Evolutionary conservation across 2,113 vertebrate genomes (phyloP).

Genomic region (Leptobrachium leishanense): DNA sequence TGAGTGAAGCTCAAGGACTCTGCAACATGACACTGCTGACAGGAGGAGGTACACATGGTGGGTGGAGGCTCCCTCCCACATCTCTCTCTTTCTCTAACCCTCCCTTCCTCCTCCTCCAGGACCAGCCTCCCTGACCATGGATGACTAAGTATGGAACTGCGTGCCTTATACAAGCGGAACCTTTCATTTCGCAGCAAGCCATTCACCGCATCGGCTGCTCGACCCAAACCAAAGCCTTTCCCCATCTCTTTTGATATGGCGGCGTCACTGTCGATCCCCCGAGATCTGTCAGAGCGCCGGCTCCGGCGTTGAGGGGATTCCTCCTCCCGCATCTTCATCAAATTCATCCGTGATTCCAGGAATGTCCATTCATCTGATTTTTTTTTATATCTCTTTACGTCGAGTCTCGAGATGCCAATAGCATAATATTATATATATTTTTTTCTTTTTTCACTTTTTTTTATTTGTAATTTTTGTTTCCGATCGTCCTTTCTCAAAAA

Average conservation of each 20-base stretch:
- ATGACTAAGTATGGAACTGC: conserved; percentile 45
- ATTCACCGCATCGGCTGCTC: conserved; percentile 11
- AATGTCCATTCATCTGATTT: not conserved
- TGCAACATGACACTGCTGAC: conserved; percentile 42
- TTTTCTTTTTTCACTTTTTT: too few relatives aligned
- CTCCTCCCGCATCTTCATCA: not conserved
- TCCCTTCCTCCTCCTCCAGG: not conserved
- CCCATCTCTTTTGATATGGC: not conserved
- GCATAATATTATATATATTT: too few relatives aligned
- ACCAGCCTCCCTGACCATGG: conserved; percentile 16
- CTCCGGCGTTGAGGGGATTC: not conserved
- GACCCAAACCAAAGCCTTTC: not conserved
- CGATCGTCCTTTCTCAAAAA: too few relatives aligned
- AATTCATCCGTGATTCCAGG: not conserved
- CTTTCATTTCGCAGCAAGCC: conserved; percentile 15
- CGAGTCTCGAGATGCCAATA: too few relatives aligned
- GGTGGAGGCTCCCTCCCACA: conserved; percentile 19
- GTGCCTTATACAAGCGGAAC: conserved; percentile 16
- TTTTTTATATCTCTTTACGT: too few relatives aligned
- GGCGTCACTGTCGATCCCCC: not conserved
- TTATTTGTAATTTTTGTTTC: too few relatives aligned
- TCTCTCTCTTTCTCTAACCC: not conserved
- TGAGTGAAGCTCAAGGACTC: conserved; percentile 47
- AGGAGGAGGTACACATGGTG: conserved; percentile 20
- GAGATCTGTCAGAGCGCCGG: not conserved